phyloP scores from a whole-genome alignment of 2,113 vertebrate genomes.

The Beaufortia kweichowensis region DNA sequence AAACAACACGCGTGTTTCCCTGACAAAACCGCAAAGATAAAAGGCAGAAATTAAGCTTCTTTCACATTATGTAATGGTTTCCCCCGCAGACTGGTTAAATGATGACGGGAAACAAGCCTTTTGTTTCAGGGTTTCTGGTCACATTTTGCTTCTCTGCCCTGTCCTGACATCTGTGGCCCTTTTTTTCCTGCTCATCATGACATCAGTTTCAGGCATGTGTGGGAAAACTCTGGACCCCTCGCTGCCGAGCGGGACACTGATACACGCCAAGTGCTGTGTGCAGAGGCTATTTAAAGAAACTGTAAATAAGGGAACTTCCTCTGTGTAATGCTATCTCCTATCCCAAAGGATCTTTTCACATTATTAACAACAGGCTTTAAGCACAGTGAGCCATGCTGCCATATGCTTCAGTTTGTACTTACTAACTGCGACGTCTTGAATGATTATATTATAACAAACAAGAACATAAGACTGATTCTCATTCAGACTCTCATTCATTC shows the following conservation, averaged over 20 bases:
- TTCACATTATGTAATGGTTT: slow-evolving; percentile 50
- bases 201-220: slow-evolving; percentile 68
- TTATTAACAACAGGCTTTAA: slow-evolving; percentile 56
- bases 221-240: slow-evolving; percentile 64
- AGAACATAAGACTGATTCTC: background rate
- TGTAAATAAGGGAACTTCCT: slow-evolving; percentile 79
- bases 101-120: slow-evolving; percentile 41
- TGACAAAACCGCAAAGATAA: slow-evolving; percentile 30
- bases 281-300: slow-evolving; percentile 71
- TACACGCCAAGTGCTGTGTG: slow-evolving; percentile 70
- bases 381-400: slow-evolving; percentile 16
- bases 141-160: slow-evolving; percentile 57
- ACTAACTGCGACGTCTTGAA: background rate
- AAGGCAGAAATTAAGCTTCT: too few species aligned
- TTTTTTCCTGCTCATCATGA: slow-evolving; percentile 65
- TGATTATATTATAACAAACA: background rate
- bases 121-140: slow-evolving; percentile 61
- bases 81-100: slow-evolving; percentile 38
- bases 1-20: slow-evolving; percentile 6
- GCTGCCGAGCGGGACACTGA: slow-evolving; percentile 67
- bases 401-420: slow-evolving; percentile 22
- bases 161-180: slow-evolving; percentile 61
- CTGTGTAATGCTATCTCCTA: slow-evolving; percentile 66
- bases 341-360: slow-evolving; percentile 59
- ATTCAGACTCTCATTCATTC: too few species aligned